phyloP scores from a whole-genome alignment of 2,113 vertebrate species.

The Solenodon paradoxus region DNA sequence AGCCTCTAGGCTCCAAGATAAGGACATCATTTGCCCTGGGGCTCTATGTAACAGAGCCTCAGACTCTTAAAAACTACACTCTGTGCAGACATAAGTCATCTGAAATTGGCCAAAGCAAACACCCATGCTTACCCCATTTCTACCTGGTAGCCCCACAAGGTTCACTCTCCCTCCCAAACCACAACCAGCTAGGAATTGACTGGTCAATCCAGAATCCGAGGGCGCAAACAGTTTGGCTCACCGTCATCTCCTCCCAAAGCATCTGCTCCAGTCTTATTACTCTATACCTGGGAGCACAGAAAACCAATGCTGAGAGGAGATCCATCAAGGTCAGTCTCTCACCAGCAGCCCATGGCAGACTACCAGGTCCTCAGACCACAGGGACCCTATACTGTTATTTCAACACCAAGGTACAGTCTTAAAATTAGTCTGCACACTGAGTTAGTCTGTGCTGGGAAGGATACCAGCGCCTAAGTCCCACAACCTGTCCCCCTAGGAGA shows the following conservation, averaged over 20 bases:
- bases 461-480: background rate
- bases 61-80: no score
- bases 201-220: no score
- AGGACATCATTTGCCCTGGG: no score
- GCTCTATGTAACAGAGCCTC: no score
- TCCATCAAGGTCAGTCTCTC: background rate
- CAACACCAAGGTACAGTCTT: background rate
- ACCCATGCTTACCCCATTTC: background rate
- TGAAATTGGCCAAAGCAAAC: background rate
- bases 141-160: background rate
- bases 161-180: background rate
- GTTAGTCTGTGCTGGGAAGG: background rate
- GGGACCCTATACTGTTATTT: background rate
- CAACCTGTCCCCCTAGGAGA: background rate
- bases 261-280: background rate
- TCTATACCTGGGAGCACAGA: background rate
- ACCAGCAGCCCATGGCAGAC: background rate
- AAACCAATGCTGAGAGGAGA: background rate
- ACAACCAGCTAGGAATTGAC: accelerated
- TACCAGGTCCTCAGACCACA: background rate
- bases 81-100: no score
- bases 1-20: no score
- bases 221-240: background rate
- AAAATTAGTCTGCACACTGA: background rate
- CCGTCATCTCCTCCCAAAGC: no score